Evolutionary conservation across 1,140 invertebrate genomes (phyloP), one percentile per base, ranked within the genome.

Genomic region (Drosophila santomea): DNA sequence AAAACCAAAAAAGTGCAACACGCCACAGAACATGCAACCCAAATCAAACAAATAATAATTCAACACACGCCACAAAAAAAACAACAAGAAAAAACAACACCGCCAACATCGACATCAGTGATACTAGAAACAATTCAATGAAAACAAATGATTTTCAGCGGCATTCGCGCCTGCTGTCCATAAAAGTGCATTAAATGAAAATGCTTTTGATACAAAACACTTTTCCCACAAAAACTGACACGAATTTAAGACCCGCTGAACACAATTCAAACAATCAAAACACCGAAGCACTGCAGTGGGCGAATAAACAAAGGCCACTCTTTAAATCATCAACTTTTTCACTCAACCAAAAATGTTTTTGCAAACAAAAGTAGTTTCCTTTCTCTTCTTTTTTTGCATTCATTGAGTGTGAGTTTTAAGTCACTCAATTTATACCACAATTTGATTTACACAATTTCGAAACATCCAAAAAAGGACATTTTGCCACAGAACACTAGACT

Each of bases 11-110:
- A 71, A 54, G 55, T 72, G 56, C 51, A 78, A 84, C 73, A 80
- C 69, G 52, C 68, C 82, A 43, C 57, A 81, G 41, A 73, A 81
- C 73, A 64, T 32, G 44, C 48, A 62, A 74, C 45, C 66, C 38
- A 60, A 48, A 64, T 77, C 45, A 48, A 75, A 75, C 61, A 82
- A 84, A 85, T 75, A 85, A 84, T 84, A 80, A 76, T 64, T 69
- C 56, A 80, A 71, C 38, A 77, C 61, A 57, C 35, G 44, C 47
- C 61, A 66, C 51, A 55, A 61, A 47, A 61, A 47, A 78, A 17
- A 17, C 17, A 17, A 17, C 17, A 17, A 17, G 35, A 54, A 66
- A 47, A 47, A 52, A 78, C 68, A 48, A 64, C 51, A 79, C n/a
- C 43, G 64, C 57, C 59, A 61, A 64, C 51, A 79, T 15, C 47